Conservation (phyloP, 2,888 invertebrate genomes). For the Galeopsomyia nigrocyanea region DNA sequence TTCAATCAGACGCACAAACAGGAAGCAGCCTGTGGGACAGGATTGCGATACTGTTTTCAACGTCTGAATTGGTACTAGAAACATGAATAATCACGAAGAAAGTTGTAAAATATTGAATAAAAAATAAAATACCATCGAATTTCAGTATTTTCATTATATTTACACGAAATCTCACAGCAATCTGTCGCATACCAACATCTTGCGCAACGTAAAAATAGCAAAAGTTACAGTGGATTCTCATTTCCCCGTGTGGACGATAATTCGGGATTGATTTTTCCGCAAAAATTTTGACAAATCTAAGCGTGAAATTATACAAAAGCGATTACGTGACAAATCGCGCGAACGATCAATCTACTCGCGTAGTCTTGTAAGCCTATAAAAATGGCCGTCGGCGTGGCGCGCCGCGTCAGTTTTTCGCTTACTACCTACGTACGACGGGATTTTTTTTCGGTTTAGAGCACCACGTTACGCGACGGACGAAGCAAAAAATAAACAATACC, state of each 20-base stretch:
- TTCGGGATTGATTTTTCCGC: neutral
- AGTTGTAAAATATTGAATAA: too few relatives aligned
- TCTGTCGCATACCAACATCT: neutral
- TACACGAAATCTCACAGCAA: neutral
- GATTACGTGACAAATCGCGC: conserved; percentile 30
- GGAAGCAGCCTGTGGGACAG: too few relatives aligned
- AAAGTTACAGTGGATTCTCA: conserved; percentile 1
- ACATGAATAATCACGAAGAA: too few relatives aligned
- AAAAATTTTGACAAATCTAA: neutral
- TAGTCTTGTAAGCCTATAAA: conserved; percentile 44
- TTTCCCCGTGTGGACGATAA: neutral
- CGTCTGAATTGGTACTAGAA: too few relatives aligned
- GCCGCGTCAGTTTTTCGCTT: conserved; percentile 43
- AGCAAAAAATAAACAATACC: too few relatives aligned
- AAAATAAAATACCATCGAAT: neutral
- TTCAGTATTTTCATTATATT: conserved; percentile 8
- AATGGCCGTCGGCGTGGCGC: conserved; percentile 45
- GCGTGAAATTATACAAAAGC: neutral
- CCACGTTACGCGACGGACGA: too few relatives aligned
- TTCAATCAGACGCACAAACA: too few relatives aligned
- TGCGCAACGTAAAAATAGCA: neutral
- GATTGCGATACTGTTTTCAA: too few relatives aligned
- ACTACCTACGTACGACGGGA: too few relatives aligned
- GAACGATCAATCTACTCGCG: conserved; percentile 46
- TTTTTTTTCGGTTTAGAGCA: too few relatives aligned